Conservation (phyloP, 2,888 invertebrate species). For the Athalia rosae region DNA sequence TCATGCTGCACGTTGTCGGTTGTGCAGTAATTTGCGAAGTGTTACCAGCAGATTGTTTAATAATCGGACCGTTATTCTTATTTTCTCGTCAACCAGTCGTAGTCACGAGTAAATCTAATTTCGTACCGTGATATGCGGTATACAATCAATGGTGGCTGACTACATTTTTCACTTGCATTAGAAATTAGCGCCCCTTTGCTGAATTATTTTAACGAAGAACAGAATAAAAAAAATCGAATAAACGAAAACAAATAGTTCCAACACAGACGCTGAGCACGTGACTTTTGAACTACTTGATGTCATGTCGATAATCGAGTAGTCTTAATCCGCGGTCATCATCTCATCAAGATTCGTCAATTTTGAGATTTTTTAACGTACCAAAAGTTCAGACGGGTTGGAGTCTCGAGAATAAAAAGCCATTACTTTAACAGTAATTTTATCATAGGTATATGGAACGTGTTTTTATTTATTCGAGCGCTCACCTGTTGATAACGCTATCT, state of each 20-base stretch:
- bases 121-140: too few species aligned
- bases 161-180: too few species aligned
- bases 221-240: too few species aligned
- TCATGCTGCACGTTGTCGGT: too few species aligned
- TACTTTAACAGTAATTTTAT: too few species aligned
- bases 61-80: background rate
- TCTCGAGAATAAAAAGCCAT: too few species aligned
- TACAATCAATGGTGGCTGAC: too few species aligned
- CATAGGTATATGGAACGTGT: background rate
- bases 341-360: background rate
- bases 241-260: too few species aligned
- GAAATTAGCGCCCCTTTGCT: too few species aligned
- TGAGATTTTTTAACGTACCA: background rate
- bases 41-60: background rate
- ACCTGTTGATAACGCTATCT: background rate
- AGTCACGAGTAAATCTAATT: too few species aligned
- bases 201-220: too few species aligned
- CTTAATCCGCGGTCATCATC: constrained; percentile 11
- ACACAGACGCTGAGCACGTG: background rate
- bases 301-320: background rate
- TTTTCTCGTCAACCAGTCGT: too few species aligned
- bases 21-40: background rate
- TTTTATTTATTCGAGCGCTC: background rate
- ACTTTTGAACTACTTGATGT: background rate
- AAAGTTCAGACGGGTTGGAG: background rate